These are phyloP conservation scores for Talpa occidentalis DNA, from an alignment of 2,113 vertebrate species.

Conservation along the genomic window DNA sequence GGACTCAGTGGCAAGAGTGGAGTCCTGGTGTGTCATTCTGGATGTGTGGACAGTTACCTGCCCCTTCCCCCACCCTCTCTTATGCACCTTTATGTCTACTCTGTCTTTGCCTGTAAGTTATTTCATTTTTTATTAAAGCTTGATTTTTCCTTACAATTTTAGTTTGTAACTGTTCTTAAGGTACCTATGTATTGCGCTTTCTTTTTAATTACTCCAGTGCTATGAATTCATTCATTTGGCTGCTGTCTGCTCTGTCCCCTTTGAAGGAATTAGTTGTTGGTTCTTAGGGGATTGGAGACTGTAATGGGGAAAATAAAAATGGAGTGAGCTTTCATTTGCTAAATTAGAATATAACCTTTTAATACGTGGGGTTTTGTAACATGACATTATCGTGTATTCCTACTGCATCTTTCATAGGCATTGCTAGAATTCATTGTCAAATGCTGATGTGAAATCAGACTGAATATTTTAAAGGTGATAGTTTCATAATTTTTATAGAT, in stretches of 20 bases:
- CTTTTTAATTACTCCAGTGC: neutral
- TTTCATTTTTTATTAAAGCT: neutral
- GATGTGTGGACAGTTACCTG: fast-evolving
- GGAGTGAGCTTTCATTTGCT: neutral
- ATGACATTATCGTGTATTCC: neutral
- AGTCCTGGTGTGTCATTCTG: neutral
- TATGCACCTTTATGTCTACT: fast-evolving
- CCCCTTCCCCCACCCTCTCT: fast-evolving
- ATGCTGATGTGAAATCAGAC: slow-evolving; percentile 23
- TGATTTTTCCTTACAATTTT: neutral
- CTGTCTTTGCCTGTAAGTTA: neutral
- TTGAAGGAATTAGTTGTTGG: neutral
- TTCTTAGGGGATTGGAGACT: neutral
- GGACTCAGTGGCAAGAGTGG: neutral
- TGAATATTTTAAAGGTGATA: slow-evolving; percentile 38
- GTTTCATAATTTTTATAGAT: slow-evolving; percentile 33
- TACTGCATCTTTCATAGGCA: neutral
- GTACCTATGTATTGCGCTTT: neutral
- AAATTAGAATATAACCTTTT: neutral
- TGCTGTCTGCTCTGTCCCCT: neutral
- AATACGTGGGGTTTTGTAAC: neutral
- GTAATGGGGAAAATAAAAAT: neutral
- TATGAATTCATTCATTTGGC: neutral
- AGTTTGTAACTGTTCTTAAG: neutral
- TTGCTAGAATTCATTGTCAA: slow-evolving; percentile 33